Evolutionary conservation across 2,888 invertebrate genomes (phyloP).

Genomic region (Apocheima hispidaria): DNA sequence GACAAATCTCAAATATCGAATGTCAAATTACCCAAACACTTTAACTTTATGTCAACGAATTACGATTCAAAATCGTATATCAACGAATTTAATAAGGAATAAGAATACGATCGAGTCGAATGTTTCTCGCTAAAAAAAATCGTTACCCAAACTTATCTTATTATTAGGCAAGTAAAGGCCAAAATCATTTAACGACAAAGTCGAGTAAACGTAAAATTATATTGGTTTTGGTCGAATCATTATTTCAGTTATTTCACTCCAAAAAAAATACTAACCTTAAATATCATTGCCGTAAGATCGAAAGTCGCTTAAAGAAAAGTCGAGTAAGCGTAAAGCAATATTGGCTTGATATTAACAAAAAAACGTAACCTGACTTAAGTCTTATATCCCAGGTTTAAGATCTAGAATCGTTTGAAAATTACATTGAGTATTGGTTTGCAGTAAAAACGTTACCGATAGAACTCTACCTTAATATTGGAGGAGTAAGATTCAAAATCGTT

Average conservation of each 20-base stretch:
- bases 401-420: conserved; percentile 7
- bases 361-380: neutral
- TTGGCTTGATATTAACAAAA: conserved; percentile 18
- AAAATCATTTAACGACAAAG: neutral
- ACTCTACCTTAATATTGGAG: neutral
- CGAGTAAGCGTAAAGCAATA: conserved; percentile 11
- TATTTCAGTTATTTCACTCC: neutral
- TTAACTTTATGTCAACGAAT: conserved; percentile 18
- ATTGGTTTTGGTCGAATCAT: conserved; percentile 8
- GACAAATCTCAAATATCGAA: conserved; percentile 66
- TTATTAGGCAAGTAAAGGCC: neutral
- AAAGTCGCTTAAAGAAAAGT: conserved; percentile 12
- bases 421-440: conserved; percentile 1
- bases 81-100: conserved; percentile 8
- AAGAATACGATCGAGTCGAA: conserved; percentile 5
- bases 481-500: conserved; percentile 5
- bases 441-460: neutral
- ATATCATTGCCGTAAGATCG: conserved; percentile 6
- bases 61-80: conserved; percentile 28
- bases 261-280: conserved; percentile 1
- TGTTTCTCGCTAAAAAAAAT: neutral
- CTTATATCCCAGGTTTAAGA: neutral
- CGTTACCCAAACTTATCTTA: neutral
- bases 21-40: conserved; percentile 38
- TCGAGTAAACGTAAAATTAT: conserved; percentile 6